Base-by-base conservation (phyloP, 2,888 invertebrate genomes). In the Dynastes tityus region DNA sequence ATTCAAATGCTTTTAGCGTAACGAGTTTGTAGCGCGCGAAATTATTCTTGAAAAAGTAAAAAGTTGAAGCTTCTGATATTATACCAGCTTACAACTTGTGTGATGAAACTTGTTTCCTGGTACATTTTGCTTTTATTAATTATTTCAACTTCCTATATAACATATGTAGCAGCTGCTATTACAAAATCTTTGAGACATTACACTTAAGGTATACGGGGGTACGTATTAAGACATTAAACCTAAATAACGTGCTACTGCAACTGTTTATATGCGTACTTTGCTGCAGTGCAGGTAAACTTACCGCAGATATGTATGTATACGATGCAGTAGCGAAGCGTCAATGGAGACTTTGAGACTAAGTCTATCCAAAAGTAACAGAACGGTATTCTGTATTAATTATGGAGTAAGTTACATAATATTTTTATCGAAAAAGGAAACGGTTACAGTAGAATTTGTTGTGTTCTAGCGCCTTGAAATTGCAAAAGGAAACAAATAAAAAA, bases 1-100 rank as follows among this genome's bases (percentile, higher is more conserved):
- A 67, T 67, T 67, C 67, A 67, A 67, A 67, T 67, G 67, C 67
- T 67, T 67, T 67, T 67, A 67, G 67, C 67, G 67, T 65, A 67
- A 67, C 67, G 67, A 67, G 67, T n/a, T 67, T 45, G 40, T 45
- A n/a, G 22, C 22, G 67, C 45, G 8, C 67, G 16, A 29, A 67
- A 67, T 67, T 67, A 67, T 67, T 16, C 29, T 45, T 16, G 22
- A n/a, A 40, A 45, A 67, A 67, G 61, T 67, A 67, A 45, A 40
- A 40, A 67, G 45, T 67, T 67, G 27, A 67, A 45, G 67, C 40
- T 29, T 9, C 22, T 45, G 45, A 22, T 67, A 16, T 27, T 27
- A 11, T 61, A 61, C 22, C 29, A 61, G 61, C n/a, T 16, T 67
- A 40, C 16, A 45, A 67, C 45, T 45, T 22, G 22, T 45, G 67